Base-by-base conservation (phyloP, 2,113 vertebrate species). In the Coptodon bakossiorum region DNA sequence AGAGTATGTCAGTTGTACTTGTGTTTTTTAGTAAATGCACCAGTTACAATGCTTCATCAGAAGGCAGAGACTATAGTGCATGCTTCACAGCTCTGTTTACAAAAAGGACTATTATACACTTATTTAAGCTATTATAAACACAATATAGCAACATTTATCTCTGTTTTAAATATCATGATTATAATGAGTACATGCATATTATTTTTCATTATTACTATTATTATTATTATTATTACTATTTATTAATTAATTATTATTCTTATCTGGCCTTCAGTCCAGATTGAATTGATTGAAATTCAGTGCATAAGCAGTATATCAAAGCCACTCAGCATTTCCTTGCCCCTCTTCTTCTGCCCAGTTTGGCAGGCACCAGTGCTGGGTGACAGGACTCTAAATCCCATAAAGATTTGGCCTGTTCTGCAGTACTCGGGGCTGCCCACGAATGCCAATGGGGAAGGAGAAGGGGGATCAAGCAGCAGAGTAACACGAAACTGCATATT, bases 371-470 rank as follows among this genome's bases (percentile, higher is more conserved):
- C 53, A 2, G 10, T 52, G 40, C 52, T 13, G 78, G 78, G 56
- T 43, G 80, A 48, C 24, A 12, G 56, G 89, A 89, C 68, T 61
- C 80, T 16, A 36, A 90, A 80, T 84, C 84, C 63, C 83, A 57
- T 48, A 87, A 80, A 90, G 86, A 59, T 68, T 9, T 38, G 76
- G 45, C 81, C 78, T 81, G 56, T 94, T 92, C 83, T 66, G 89
- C 40, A 94, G 91, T 86, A 86, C 57, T 82, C 14, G 3, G 86
- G 29, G 73, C 86, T 38, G 4, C 40, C 78, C 50, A 1, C 88
- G 91, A 89, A 93, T 92, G 82, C 14, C 22, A 89, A 71, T 76
- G 9, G 59, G 48, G 61, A 54, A 29, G 29, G 12, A 43, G 38
- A 22, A 50, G 16, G 38, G 34, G 36, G 14, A 31, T 66, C 17